Evolutionary conservation across 2,888 invertebrate genomes (phyloP).

Genomic region (Mimas tiliae): DNA sequence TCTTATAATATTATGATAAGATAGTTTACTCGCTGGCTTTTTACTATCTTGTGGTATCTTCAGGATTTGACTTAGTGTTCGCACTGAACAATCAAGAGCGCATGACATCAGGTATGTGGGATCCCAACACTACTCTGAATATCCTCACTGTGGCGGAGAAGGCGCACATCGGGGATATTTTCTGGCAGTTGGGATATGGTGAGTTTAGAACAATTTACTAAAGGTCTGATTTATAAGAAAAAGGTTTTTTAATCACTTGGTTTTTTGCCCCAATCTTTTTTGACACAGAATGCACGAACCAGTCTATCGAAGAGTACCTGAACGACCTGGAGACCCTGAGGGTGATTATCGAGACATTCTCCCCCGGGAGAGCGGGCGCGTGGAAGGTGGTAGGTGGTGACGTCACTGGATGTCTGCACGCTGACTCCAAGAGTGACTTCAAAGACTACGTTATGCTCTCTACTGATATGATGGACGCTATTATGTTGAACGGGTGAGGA

Average conservation of each 20-base stretch:
- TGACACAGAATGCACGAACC: constrained; percentile 78
- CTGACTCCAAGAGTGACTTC: constrained; percentile 82
- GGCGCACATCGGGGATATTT: constrained; percentile 86
- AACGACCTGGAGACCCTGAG: constrained; percentile 86
- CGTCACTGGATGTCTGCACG: constrained; percentile 78
- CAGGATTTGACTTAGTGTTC: constrained; percentile 87
- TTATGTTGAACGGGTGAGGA: constrained; percentile 90
- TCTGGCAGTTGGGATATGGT: constrained; percentile 92
- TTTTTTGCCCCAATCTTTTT: not conserved
- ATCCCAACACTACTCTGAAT: constrained; percentile 87
- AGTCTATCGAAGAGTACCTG: constrained; percentile 84
- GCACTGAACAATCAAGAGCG: constrained; percentile 86
- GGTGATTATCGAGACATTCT: constrained; percentile 87
- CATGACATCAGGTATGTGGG: constrained; percentile 84
- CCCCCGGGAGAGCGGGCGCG: constrained; percentile 69
- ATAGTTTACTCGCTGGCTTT: too few species aligned
- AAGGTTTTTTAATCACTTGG: too few species aligned
- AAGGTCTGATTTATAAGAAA: too few species aligned
- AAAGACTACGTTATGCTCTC: constrained; percentile 83
- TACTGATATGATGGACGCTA: constrained; percentile 85
- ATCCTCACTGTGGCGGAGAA: constrained; percentile 88
- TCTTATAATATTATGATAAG: too few species aligned
- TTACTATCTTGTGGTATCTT: not conserved
- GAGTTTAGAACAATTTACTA: constrained; percentile 47
- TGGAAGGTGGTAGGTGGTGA: constrained; percentile 88